Evolutionary conservation across 2,113 vertebrate species (phyloP), one percentile per base, ranked within the genome.

Genomic region (Malaclemys terrapin): DNA sequence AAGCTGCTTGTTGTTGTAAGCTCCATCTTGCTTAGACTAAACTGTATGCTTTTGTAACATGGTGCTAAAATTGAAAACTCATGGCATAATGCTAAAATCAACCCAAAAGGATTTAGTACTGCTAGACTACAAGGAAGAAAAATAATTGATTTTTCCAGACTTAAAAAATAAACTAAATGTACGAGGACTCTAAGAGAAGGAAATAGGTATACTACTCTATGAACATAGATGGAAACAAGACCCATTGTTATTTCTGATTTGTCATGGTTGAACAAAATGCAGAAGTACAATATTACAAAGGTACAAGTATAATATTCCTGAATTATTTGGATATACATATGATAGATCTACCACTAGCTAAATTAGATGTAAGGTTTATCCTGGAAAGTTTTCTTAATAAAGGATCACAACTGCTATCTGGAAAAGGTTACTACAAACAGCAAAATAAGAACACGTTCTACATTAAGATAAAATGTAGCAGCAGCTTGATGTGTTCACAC

Each of bases 61-160:
- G 53, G 84, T 82, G 53, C 54, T 96, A 81, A 93, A 95, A 93
- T 2, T 65, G 13, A 84, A 84, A 91, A 80, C 10, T 35, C 75
- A 50, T 11, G 56, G 4, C 56, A 88, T 14, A 54, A n/a, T 10
- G 42, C 17, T 88, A 93, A 76, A 84, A 75, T 88, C 62, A 84
- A 45, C 22, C 59, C 50, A 80, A 88, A 62, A 20, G 49, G 54
- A 14, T 91, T 93, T 2, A 50, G 53, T 12, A 80, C 5, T 79
- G 20, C 20, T 82, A 91, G 87, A 42, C 31, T n/a, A 87, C 57
- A 90, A 80, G 35, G 11, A 9, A 24, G 6, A 27, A 72, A 27
- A 65, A 80, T 6, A 42, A 59, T 75, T 75, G 42, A 27, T 76
- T 76, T 75, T 75, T 52, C 42, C 20, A 81, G 75, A 79, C 49